Evolutionary conservation across 2,797 vertebrate genomes (phyloP).

Genomic region (Micromesistius poutassou): DNA sequence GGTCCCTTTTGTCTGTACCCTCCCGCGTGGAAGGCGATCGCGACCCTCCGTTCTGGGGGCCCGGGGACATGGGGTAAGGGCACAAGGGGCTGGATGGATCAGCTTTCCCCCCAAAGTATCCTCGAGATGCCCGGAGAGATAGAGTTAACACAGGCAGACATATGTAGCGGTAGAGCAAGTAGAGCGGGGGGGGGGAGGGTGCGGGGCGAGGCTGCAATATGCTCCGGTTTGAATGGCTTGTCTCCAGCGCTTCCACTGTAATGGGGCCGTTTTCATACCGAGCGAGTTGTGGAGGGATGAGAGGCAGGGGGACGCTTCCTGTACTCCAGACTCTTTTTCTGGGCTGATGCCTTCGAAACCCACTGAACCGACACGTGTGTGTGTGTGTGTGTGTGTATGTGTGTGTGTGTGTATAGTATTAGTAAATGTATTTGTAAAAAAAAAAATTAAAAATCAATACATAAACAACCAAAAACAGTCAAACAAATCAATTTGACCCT

Average conservation of each 20-base stretch:
- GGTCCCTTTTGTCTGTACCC: slow-evolving; percentile 41
- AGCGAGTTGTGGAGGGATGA: not conserved
- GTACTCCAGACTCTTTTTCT: not conserved
- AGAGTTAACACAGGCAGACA: not conserved
- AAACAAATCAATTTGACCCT: not conserved
- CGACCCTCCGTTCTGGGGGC: slow-evolving; percentile 41
- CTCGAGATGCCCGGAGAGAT: not conserved
- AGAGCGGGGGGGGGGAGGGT: slow-evolving; percentile 19
- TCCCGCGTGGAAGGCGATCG: slow-evolving; percentile 52
- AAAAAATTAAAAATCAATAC: not conserved
- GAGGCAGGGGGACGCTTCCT: not conserved
- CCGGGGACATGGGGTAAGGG: slow-evolving; percentile 37
- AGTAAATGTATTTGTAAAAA: too few relatives aligned
- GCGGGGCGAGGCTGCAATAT: slow-evolving; percentile 20
- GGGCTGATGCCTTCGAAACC: not conserved
- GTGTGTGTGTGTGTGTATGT: slow-evolving; percentile 13
- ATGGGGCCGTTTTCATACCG: slow-evolving; percentile 26
- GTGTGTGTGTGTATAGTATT: not conserved
- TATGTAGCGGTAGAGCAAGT: slow-evolving; percentile 7
- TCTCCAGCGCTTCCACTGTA: slow-evolving; percentile 13
- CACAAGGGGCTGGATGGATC: slow-evolving; percentile 46
- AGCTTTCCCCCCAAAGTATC: slow-evolving; percentile 43
- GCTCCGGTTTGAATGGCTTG: slow-evolving; percentile 13
- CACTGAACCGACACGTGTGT: slow-evolving; percentile 9
- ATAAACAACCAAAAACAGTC: not conserved